Percentiles rank a stretch among this genome's conserved stretches.
phyloP scores from a whole-genome alignment of 2,888 invertebrate species.

The Pyrrhia umbra region DNA sequence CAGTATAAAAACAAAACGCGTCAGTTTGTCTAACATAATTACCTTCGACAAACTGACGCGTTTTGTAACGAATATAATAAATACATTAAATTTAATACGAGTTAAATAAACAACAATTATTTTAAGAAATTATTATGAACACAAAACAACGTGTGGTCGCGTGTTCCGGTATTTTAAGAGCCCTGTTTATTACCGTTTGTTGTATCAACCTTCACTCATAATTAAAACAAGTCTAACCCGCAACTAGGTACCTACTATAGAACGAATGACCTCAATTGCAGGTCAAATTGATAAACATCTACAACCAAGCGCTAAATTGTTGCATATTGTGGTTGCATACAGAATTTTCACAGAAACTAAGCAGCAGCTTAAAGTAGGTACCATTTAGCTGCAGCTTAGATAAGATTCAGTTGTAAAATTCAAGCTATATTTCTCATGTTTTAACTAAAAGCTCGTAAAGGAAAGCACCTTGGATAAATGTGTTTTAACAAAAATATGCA shows the following conservation, averaged over 20 bases:
- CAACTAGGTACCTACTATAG: background rate
- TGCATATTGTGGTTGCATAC: conserved; percentile 27
- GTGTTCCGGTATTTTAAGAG: conserved; percentile 36
- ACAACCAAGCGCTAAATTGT: conserved; percentile 8
- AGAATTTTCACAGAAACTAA: background rate
- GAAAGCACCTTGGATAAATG: background rate
- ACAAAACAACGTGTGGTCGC: conserved; percentile 21
- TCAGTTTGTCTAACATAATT: too few species aligned
- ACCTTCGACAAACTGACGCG: too few species aligned
- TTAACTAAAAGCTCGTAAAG: background rate
- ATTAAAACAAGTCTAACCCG: conserved; percentile 23
- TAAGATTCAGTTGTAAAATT: background rate
- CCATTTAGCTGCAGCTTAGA: background rate
- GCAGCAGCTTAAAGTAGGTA: conserved; percentile 2
- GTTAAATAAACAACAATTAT: background rate
- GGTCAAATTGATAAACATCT: conserved; percentile 35
- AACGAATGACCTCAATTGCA: conserved; percentile 27
- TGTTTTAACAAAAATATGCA: too few species aligned
- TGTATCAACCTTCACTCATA: conserved; percentile 39
- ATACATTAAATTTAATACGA: conserved; percentile 18
- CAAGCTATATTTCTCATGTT: background rate
- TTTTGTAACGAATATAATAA: too few species aligned
- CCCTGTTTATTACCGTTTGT: conserved; percentile 29
- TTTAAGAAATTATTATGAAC: conserved; percentile 21
- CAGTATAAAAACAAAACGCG: too few species aligned